Percentiles rank a stretch among this genome's conserved stretches.
These are phyloP conservation scores for Steinernema feltiae DNA, from an alignment of 1,140 invertebrate genomes.

Conservation along the genomic window DNA sequence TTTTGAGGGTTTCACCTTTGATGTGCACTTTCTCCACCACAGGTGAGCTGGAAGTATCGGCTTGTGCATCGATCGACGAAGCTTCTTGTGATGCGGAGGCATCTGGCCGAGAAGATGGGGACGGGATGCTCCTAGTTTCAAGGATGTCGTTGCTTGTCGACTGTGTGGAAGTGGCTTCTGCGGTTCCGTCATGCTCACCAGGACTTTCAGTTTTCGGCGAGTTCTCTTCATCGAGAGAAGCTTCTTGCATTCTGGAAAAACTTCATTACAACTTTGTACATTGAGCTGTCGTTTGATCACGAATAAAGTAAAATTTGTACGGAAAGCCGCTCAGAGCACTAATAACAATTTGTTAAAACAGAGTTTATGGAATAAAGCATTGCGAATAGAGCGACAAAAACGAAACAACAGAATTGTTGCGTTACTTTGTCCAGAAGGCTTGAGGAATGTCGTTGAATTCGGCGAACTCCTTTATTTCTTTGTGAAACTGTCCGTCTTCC, in stretches of 20 bases:
- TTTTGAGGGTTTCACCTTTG: background rate
- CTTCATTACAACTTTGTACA: no score
- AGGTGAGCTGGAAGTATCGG: background rate
- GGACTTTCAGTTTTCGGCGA: background rate
- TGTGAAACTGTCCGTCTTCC: slow-evolving; percentile 57
- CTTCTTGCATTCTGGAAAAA: background rate
- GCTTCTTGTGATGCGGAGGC: background rate
- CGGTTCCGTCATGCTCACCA: no score
- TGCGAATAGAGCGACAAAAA: background rate
- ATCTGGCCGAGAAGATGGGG: no score
- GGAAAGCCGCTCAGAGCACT: no score
- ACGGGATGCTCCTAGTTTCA: no score
- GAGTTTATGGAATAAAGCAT: no score
- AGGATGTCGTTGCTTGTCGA: no score
- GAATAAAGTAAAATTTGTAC: background rate
- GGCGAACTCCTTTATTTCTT: slow-evolving; percentile 54
- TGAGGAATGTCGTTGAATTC: slow-evolving; percentile 58
- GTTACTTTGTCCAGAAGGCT: slow-evolving; percentile 54
- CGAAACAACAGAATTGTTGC: background rate
- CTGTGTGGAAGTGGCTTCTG: no score
- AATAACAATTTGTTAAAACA: no score
- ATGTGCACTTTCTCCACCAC: background rate
- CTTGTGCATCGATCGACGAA: background rate
- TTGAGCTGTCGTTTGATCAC: background rate
- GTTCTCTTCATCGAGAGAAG: slow-evolving; percentile 6